Conservation (phyloP, 2,797 vertebrate species). For the Scleropages formosus region DNA sequence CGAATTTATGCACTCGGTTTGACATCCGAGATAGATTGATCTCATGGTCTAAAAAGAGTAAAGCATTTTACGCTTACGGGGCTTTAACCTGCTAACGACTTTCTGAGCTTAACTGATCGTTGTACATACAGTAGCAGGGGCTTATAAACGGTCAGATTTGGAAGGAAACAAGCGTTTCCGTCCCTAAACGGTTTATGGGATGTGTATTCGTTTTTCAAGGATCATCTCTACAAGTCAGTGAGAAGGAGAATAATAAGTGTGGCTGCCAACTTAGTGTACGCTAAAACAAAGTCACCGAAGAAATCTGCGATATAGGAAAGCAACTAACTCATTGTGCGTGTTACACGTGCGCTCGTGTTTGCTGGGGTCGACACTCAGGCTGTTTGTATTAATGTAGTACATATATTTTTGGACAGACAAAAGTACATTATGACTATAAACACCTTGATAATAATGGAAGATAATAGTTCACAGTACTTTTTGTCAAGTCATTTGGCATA, state of each 20-base stretch:
- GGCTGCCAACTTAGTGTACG: not conserved
- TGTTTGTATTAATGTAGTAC: slow-evolving; percentile 46
- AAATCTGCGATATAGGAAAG: not conserved
- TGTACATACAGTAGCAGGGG: not conserved
- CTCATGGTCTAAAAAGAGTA: not conserved
- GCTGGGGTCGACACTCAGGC: slow-evolving; percentile 47
- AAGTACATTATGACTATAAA: slow-evolving; percentile 60
- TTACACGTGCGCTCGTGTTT: slow-evolving; percentile 41
- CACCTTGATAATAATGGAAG: slow-evolving; percentile 59
- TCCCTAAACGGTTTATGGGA: not conserved
- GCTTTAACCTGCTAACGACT: not conserved
- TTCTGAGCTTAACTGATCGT: not conserved
- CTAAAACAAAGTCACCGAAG: not conserved
- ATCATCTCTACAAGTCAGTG: not conserved
- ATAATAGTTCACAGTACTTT: slow-evolving; percentile 70
- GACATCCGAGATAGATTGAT: not conserved
- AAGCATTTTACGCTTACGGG: not conserved
- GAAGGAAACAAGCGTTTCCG: not conserved
- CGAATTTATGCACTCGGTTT: not conserved
- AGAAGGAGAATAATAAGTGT: not conserved
- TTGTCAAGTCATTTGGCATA: slow-evolving; percentile 71
- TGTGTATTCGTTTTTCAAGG: not conserved
- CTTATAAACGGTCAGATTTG: not conserved
- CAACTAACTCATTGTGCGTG: not conserved
- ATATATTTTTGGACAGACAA: slow-evolving; percentile 55